Conservation (phyloP, 2,797 vertebrate genomes). For the Cirrhinus molitorella region DNA sequence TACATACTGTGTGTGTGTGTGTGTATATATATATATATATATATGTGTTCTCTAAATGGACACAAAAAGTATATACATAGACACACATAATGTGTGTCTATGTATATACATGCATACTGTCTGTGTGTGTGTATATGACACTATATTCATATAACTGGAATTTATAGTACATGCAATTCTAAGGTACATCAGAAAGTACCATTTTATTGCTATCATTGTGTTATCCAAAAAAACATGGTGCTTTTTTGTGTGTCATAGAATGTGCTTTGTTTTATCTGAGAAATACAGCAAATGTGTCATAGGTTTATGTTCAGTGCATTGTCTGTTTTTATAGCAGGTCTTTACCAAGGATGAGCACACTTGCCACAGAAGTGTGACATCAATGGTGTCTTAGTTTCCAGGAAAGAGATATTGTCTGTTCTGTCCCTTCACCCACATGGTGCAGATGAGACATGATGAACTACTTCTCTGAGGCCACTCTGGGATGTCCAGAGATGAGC, state of each 20-base stretch:
- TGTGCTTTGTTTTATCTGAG: neutral
- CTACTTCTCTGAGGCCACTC: slow-evolving; percentile 49
- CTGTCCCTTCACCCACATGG: slow-evolving; percentile 59
- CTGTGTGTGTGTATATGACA: too few species aligned
- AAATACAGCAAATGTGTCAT: slow-evolving; percentile 12
- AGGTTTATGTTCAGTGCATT: slow-evolving; percentile 21
- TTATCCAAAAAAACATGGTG: neutral
- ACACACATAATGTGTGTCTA: too few species aligned
- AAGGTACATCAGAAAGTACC: neutral
- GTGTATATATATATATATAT: neutral
- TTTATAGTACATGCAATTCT: neutral
- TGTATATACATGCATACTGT: neutral
- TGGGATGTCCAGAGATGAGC: slow-evolving; percentile 48
- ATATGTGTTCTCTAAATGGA: too few species aligned
- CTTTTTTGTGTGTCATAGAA: slow-evolving; percentile 1
- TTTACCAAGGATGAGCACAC: slow-evolving; percentile 37
- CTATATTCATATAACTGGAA: neutral
- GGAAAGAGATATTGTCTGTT: slow-evolving; percentile 51
- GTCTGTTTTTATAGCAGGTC: slow-evolving; percentile 41
- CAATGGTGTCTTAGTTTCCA: slow-evolving; percentile 56
- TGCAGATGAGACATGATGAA: slow-evolving; percentile 54
- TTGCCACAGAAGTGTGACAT: slow-evolving; percentile 57
- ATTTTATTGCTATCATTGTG: neutral
- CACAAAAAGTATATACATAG: neutral
- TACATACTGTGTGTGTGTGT: neutral